Conservation (phyloP, 2,113 vertebrate species). For the Pterophyllum scalare region DNA sequence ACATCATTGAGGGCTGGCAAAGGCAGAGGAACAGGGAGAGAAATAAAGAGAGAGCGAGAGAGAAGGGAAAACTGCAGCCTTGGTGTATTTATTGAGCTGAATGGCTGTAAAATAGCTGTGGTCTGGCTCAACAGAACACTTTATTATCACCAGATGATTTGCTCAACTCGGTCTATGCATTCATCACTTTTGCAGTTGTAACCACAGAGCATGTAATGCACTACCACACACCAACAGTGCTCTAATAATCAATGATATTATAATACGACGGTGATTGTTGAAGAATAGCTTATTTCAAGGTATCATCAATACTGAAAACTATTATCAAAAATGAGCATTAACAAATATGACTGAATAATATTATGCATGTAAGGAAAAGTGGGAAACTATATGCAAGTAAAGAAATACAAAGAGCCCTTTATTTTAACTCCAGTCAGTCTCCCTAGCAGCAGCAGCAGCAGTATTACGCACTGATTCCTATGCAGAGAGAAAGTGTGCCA, state of each 20-base stretch:
- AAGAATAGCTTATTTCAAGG: neutral
- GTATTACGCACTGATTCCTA: slow-evolving; percentile 68
- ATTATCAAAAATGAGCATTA: neutral
- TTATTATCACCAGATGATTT: slow-evolving; percentile 66
- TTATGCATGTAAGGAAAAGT: neutral
- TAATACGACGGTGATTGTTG: neutral
- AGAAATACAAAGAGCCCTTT: slow-evolving; percentile 63
- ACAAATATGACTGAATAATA: neutral
- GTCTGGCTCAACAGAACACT: slow-evolving; percentile 50
- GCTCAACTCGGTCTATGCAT: slow-evolving; percentile 24
- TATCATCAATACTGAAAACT: neutral
- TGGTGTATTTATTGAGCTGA: slow-evolving; percentile 62
- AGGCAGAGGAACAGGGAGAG: slow-evolving; percentile 4
- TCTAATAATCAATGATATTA: slow-evolving; percentile 4
- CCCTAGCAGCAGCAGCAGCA: slow-evolving; percentile 39
- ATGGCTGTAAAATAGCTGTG: slow-evolving; percentile 64
- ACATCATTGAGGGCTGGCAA: slow-evolving; percentile 7
- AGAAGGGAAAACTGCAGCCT: slow-evolving; percentile 12
- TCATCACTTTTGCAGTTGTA: slow-evolving; percentile 35
- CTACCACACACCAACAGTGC: neutral
- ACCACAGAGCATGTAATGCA: slow-evolving; percentile 3
- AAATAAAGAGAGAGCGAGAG: neutral
- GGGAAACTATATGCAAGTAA: neutral
- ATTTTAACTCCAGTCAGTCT: slow-evolving; percentile 31
- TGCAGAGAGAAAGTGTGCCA: slow-evolving; percentile 55